Conservation (phyloP, 2,888 invertebrate species). For the Coremacera marginata region DNA sequence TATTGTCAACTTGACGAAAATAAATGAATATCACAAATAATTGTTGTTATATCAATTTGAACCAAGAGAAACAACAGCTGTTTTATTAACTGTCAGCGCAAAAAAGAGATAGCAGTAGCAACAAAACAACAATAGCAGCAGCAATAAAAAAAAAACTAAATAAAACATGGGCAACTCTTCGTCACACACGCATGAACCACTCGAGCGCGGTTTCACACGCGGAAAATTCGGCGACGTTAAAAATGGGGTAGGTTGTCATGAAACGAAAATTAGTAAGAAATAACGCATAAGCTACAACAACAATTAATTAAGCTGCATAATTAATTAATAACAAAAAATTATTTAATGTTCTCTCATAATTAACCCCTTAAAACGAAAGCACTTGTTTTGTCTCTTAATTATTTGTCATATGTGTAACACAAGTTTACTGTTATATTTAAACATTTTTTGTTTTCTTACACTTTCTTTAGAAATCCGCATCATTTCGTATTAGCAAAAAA, state of each 20-base stretch:
- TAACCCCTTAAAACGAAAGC: conserved; percentile 38
- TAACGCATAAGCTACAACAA: background rate
- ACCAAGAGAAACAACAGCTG: conserved; percentile 2
- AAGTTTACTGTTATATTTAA: background rate
- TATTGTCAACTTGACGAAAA: background rate
- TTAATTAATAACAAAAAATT: background rate
- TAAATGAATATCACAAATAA: background rate
- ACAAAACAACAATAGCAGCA: conserved; percentile 25
- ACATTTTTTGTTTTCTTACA: background rate
- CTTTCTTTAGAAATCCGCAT: conserved; percentile 72
- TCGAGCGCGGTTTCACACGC: conserved; percentile 76
- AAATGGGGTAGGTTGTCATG: conserved; percentile 68
- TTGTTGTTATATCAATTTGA: background rate
- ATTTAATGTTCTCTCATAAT: background rate
- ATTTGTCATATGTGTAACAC: conserved; percentile 18
- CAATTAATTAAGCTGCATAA: background rate
- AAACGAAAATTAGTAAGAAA: background rate
- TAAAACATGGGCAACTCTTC: conserved; percentile 83
- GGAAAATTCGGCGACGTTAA: conserved; percentile 70
- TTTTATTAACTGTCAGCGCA: background rate
- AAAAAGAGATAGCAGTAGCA: conserved; percentile 21
- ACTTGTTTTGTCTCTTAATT: conserved; percentile 58
- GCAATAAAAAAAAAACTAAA: conserved; percentile 8
- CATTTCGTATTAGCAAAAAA: conserved; percentile 72
- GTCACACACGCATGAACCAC: conserved; percentile 84